Evolutionary conservation across 2,113 vertebrate species (phyloP), one percentile per base, ranked within the genome.

Genomic region (Spea bombifrons): DNA sequence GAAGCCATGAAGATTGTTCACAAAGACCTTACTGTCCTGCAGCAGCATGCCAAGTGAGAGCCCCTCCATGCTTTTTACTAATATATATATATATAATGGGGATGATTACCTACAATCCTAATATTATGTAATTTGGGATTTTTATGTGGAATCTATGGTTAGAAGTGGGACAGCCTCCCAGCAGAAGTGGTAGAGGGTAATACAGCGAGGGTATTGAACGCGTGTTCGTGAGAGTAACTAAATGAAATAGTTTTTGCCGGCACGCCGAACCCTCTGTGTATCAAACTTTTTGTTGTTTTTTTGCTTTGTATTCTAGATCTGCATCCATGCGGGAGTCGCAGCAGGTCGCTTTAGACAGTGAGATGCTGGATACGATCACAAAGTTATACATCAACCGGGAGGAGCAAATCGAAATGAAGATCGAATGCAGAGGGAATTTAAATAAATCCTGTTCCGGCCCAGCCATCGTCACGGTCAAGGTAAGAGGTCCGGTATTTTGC

Each of bases 271-370:
- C 30, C 30, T 30, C 30, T 30, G 30, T 63, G 59, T 45, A 7
- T 43, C 16, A 44, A 66, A 1, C 43, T 10, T 4, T 4, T 13
- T 45, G 13, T 13, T 68, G 44, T 3, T 46, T 30, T n/a, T 30
- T 30, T 1, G 30, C 1, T 55, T 71, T 48, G 1, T 59, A 80
- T 86, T 84, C 82, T 86, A 99, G 97, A 88, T 86, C 90, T 85
- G 96, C 97, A 73, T 94, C 94, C 12, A 86, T 95, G 75, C 88
- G 95, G 59, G 97, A 99, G 82, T 94, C 93, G 53, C 95, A 98
- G 85, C 97, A 99, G 73, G 95, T 97, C 83, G 97, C 92, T 15
- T 87, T 97, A 82, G 93, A 97, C 68, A 91, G 84, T 73, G 97
- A 99, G 82, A 90, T 98, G 57, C 17, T 98, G 82, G 96, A 99